Evolutionary conservation across 2,113 vertebrate species (phyloP).

Genomic region (Glareola pratincola): DNA sequence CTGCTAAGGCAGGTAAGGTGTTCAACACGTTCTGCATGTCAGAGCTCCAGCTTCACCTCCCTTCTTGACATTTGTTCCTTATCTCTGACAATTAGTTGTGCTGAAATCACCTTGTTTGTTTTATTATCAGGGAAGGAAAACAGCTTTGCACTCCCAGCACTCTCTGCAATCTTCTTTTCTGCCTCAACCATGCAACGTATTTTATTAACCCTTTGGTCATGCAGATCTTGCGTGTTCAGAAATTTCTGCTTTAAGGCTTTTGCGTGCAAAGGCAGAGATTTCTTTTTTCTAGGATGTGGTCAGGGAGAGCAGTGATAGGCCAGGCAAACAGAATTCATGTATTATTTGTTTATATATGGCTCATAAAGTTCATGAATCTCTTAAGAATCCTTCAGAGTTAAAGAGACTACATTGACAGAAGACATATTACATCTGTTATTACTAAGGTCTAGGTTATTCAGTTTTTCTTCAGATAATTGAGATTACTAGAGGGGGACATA

Average conservation of each 20-base stretch:
- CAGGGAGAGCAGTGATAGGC: background rate
- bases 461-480: background rate
- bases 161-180: background rate
- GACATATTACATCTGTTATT: background rate
- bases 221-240: background rate
- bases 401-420: background rate
- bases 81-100: conserved; percentile 58
- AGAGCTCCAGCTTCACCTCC: background rate
- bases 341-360: background rate
- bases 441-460: background rate
- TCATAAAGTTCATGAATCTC: background rate
- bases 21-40: background rate
- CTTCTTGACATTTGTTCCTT: conserved; percentile 23
- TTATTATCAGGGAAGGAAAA: background rate
- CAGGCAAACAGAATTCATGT: background rate
- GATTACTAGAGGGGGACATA: background rate
- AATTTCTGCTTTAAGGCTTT: background rate
- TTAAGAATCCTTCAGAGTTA: background rate
- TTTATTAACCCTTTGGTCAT: background rate
- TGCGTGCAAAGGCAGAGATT: background rate
- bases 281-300: background rate
- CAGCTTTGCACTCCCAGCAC: background rate
- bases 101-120: conserved; percentile 12
- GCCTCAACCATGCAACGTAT: accelerated
- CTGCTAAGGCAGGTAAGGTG: background rate